Evolutionary conservation across 2,113 vertebrate genomes (phyloP).

Genomic region (Paradoxurus hermaphroditus): DNA sequence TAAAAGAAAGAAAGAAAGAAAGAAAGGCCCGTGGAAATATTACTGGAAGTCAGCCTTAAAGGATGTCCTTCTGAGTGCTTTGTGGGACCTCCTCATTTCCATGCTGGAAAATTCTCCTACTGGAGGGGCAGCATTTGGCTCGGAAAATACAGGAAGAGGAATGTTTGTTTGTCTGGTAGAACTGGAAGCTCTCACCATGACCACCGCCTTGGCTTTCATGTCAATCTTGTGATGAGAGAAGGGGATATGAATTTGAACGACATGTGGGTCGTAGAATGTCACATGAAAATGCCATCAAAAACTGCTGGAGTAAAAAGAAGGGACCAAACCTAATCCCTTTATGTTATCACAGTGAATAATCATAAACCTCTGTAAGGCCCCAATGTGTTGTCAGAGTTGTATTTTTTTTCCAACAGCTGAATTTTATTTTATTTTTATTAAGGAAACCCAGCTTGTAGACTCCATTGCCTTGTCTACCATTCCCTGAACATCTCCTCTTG

Average conservation of each 20-base stretch:
- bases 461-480: neutral
- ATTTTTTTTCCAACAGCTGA: neutral
- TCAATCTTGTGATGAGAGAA: neutral
- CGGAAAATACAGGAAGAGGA: neutral
- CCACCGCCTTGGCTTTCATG: neutral
- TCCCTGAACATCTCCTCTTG: neutral
- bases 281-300: neutral
- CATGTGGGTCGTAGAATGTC: neutral
- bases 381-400: neutral
- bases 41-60: neutral
- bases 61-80: neutral
- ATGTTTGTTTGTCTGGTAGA: neutral
- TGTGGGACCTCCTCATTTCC: neutral
- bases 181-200: neutral
- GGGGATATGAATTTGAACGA: neutral
- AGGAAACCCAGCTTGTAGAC: neutral
- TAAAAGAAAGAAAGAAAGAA: too few species aligned
- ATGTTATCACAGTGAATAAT: neutral
- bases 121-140: neutral
- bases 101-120: too few species aligned
- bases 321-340: neutral
- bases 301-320: neutral
- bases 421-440: neutral
- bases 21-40: neutral
- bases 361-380: neutral